These are phyloP conservation scores for Sinocyclocheilus maitianheensis DNA, from an alignment of 2,113 vertebrate species.

Conservation along the genomic window DNA sequence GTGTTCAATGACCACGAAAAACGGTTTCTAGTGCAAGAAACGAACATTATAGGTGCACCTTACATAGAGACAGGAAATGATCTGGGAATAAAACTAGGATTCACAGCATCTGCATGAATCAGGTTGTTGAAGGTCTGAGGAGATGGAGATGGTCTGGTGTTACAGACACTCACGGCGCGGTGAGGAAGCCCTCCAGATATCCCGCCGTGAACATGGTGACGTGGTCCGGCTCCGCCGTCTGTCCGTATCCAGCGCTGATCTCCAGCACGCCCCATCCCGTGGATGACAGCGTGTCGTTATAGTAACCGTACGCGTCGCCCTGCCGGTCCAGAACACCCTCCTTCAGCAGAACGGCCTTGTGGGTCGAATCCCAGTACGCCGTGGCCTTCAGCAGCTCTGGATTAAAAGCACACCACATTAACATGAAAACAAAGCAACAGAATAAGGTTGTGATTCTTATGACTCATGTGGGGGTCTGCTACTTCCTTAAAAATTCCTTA, in stretches of 20 bases:
- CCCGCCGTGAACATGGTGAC: slow-evolving; percentile 85
- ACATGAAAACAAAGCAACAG: not conserved
- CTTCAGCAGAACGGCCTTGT: slow-evolving; percentile 76
- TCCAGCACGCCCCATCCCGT: slow-evolving; percentile 90
- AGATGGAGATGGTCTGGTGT: not conserved
- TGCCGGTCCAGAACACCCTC: slow-evolving; percentile 75
- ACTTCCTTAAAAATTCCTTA: not conserved
- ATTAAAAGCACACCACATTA: not conserved
- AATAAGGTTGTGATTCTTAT: not conserved
- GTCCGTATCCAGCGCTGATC: slow-evolving; percentile 84
- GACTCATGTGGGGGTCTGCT: not conserved
- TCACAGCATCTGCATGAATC: not conserved
- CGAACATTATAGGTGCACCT: not conserved
- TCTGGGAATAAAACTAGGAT: not conserved
- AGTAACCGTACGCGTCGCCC: slow-evolving; percentile 86
- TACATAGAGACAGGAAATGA: not conserved
- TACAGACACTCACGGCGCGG: slow-evolving; percentile 78
- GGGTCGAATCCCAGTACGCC: slow-evolving; percentile 77
- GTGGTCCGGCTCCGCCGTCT: slow-evolving; percentile 73
- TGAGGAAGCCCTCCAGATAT: slow-evolving; percentile 89
- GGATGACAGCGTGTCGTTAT: slow-evolving; percentile 78
- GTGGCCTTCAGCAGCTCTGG: slow-evolving; percentile 77
- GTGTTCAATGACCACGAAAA: not conserved
- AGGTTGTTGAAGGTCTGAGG: not conserved
- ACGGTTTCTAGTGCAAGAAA: not conserved